Evolutionary conservation across 2,888 invertebrate species (phyloP).

Genomic region (Cactoblastis cactorum): DNA sequence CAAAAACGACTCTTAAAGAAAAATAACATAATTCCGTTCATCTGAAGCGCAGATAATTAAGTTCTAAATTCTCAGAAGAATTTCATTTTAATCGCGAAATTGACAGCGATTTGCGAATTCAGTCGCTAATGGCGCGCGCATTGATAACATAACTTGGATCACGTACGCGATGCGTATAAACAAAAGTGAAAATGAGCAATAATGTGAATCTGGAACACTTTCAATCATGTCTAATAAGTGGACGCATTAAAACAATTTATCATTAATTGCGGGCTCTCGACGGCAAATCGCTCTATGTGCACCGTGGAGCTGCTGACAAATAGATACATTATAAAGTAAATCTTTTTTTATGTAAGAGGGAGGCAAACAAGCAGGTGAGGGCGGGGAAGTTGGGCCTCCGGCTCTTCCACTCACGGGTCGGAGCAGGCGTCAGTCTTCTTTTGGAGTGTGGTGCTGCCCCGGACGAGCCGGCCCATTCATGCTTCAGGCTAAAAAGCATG

Average conservation of each 20-base stretch:
- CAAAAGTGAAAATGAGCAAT: constrained; percentile 20
- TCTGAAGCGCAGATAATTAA: not conserved
- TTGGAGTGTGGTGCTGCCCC: too few species aligned
- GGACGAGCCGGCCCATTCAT: too few species aligned
- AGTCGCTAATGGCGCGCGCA: not conserved
- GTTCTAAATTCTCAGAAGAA: not conserved
- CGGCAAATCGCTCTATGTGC: constrained; percentile 22
- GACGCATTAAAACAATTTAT: constrained; percentile 16
- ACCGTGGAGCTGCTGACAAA: not conserved
- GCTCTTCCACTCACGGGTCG: too few species aligned
- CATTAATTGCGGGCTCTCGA: constrained; percentile 24
- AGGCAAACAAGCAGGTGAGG: too few species aligned
- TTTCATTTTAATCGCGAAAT: not conserved
- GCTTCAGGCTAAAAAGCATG: too few species aligned
- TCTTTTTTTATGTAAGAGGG: too few species aligned
- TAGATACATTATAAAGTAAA: too few species aligned
- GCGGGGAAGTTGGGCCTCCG: too few species aligned
- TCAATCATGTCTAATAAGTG: constrained; percentile 19
- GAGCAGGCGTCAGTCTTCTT: too few species aligned
- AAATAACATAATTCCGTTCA: not conserved
- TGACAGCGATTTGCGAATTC: too few species aligned
- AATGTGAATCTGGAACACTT: constrained; percentile 22
- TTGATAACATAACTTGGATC: constrained; percentile 2
- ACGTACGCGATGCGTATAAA: constrained; percentile 16
- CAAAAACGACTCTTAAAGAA: not conserved